These are phyloP conservation scores for Gobiocypris rarus DNA, from an alignment of 2,113 vertebrate species.

Conservation along the genomic window DNA sequence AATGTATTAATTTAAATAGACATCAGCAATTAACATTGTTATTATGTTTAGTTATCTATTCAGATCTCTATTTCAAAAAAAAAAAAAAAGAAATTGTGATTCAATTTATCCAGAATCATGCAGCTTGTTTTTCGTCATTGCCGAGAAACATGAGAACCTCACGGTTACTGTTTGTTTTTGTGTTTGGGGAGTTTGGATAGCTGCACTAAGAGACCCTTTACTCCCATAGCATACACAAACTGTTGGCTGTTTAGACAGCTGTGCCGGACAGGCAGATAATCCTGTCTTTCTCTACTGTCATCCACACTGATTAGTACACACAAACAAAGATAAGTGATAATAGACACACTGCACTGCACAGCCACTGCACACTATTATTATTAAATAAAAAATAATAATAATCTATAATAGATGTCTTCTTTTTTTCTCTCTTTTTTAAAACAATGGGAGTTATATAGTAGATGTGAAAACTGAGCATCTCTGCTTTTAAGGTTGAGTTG, in stretches of 20 bases:
- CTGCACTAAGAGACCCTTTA: too few relatives aligned
- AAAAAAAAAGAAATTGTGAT: too few relatives aligned
- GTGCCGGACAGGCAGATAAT: conserved; percentile 19
- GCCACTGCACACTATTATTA: background rate
- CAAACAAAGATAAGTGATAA: conserved; percentile 32
- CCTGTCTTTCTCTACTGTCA: background rate
- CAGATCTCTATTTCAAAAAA: too few relatives aligned
- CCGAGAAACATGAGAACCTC: background rate
- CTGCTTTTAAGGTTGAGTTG: background rate
- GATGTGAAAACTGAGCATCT: background rate
- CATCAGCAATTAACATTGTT: too few relatives aligned
- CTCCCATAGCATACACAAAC: background rate
- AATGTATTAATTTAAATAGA: too few relatives aligned
- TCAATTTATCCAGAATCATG: too few relatives aligned
- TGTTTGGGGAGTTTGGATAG: conserved; percentile 21
- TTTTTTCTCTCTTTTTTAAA: background rate
- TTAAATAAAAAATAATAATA: too few relatives aligned
- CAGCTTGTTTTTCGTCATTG: background rate
- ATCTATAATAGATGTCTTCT: background rate
- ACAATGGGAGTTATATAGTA: background rate
- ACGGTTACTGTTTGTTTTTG: conserved; percentile 2
- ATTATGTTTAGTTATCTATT: too few relatives aligned
- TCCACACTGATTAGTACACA: background rate
- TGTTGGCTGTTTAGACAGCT: conserved; percentile 48
- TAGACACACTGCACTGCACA: background rate